Evolutionary conservation across 2,113 vertebrate species (phyloP), one percentile per base, ranked within the genome.

Genomic region (Stegastes partitus): DNA sequence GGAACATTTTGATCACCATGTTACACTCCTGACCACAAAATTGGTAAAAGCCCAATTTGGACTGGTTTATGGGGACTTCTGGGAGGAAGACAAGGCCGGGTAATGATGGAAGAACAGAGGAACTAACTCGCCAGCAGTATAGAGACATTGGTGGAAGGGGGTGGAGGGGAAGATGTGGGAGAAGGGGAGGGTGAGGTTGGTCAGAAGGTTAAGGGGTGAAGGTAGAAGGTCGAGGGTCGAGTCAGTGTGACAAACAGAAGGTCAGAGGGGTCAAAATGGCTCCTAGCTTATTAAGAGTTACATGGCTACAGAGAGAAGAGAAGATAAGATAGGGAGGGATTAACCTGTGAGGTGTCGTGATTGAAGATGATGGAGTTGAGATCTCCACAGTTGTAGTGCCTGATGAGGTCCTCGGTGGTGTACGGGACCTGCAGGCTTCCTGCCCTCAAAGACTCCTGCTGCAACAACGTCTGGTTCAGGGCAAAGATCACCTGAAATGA

Each of bases 301-400:
- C 37, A 15, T 47, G 12, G n/a, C 51, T 25, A 10, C 47, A 16
- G 2, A 50, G 31, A 37, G 44, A 59, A 79, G 31, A 65, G 11
- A 54, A 26, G 22, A 55, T 0, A 3, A 37, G 11, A 74, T 6
- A 45, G 34, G 71, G 7, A 37, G 54, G 14, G 34, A 19, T 92
- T 90, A 84, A 96, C 96, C 96, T 96, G 96, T 63, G 96, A 95
- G 58, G 95, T 96, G 87, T 96, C 95, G 11, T 94, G 93, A 90
- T 93, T 98, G 85, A 97, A 96, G 93, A 97, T 95, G 93, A 96
- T 94, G 62, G 96, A 96, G 91, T 95, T 95, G 68, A 97, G 96
- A 89, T 98, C 95, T 23, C 96, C 95, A 82, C 97, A 97, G 95
- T 95, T 97, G 92, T 95, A 96, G 93, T 96, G 96, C 76, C 96